These are phyloP conservation scores for Enhydra lutris DNA, from an alignment of 2,113 vertebrate species.

Conservation along the genomic window DNA sequence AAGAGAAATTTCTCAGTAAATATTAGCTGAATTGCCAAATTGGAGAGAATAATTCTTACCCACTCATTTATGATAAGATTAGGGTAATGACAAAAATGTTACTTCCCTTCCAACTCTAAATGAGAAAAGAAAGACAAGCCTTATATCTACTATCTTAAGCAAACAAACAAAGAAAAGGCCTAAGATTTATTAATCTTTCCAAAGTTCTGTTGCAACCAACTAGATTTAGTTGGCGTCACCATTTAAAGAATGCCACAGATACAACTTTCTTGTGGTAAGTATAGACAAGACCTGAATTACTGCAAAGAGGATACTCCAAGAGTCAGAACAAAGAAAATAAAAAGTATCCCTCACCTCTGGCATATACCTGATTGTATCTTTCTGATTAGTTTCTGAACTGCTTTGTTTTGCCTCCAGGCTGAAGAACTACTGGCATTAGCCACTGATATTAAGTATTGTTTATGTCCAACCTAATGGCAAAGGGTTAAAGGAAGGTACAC, in stretches of 20 bases:
- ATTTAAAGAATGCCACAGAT: conserved; percentile 19
- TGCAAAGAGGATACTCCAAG: background rate
- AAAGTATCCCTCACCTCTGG: conserved; percentile 1
- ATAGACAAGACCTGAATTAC: conserved; percentile 29
- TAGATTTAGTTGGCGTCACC: background rate
- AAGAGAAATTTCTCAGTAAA: background rate
- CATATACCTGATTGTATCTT: conserved; percentile 57
- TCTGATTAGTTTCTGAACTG: background rate
- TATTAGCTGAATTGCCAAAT: background rate
- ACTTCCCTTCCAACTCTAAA: background rate
- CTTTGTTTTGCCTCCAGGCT: background rate
- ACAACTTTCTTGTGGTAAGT: conserved; percentile 28
- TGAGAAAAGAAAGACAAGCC: background rate
- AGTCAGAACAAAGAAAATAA: conserved; percentile 37
- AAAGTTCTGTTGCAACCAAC: background rate
- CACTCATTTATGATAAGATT: background rate
- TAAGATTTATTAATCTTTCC: background rate
- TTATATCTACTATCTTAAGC: conserved; percentile 35
- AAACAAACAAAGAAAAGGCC: background rate
- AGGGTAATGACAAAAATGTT: background rate
- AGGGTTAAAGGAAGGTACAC: conserved; percentile 56
- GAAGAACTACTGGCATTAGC: conserved; percentile 24
- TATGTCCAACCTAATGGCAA: conserved; percentile 6
- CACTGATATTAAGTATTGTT: conserved; percentile 53
- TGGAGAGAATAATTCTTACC: background rate